phyloP scores from a whole-genome alignment of 1,140 invertebrate species.

The Formica selysi region DNA sequence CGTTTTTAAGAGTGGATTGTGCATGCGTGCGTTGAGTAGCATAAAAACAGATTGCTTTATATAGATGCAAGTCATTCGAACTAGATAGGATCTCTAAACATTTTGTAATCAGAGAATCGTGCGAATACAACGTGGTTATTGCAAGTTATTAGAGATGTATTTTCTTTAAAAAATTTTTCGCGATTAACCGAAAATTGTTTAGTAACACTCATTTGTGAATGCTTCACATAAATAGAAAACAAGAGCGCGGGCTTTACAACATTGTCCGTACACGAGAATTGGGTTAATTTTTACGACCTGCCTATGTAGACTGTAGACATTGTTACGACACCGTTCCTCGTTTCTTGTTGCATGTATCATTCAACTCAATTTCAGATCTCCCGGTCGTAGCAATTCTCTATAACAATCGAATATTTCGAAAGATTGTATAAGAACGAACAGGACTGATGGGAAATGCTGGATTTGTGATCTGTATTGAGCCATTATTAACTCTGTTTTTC shows the following conservation, averaged over 20 bases:
- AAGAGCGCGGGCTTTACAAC: not conserved
- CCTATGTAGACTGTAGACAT: not conserved
- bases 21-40: no score
- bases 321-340: constrained; percentile 28
- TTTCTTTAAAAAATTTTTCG: constrained; percentile 9
- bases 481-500: constrained; percentile 30
- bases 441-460: constrained; percentile 23
- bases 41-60: no score
- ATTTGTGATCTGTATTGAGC: constrained; percentile 20
- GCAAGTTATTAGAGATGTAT: not conserved
- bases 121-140: not conserved
- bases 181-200: constrained; percentile 30
- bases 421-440: constrained; percentile 25
- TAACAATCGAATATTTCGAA: constrained; percentile 53
- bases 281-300: constrained; percentile 31
- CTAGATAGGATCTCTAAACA: not conserved
- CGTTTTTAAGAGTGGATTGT: no score
- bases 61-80: no score
- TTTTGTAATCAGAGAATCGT: constrained; percentile 3
- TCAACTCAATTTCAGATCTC: constrained; percentile 5
- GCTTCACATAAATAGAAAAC: not conserved
- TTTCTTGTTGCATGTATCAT: constrained; percentile 47
- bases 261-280: not conserved
- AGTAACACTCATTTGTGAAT: not conserved
- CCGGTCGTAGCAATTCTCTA: constrained; percentile 10